Evolutionary conservation across 2,888 invertebrate genomes (phyloP), one percentile per base, ranked within the genome.

Genomic region (Beris chalybata): DNA sequence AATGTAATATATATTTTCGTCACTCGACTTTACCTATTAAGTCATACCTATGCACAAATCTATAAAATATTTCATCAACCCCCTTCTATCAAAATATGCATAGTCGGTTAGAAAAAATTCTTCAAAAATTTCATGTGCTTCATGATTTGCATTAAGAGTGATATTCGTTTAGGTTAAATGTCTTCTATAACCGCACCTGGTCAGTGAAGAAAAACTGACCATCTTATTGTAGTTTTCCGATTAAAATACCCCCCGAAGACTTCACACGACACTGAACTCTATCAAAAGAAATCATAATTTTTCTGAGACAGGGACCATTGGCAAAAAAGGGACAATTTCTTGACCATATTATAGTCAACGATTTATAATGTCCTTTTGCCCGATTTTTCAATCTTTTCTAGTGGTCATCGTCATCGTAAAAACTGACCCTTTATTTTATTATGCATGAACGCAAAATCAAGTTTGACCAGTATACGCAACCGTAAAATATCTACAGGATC

Each of bases 391-490:
- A 45, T 58, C 44, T 22, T 43, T 32, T 38, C 15, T 22, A 50
- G 29, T 61, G 61, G 61, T 61, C 50, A 48, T 43, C 15, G 22
- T 52, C 11, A 61, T 50, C 9, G 22, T 31, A 52, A 50, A 5
- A 52, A 61, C 52, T 52, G 61, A 61, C 61, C 59, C 59, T 50
- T 50, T 61, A 58, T 58, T 58, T 58, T 47, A 64, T 45, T 64
- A 64, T 64, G 54, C 64, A 53, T 38, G 32, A 13, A 22, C 52
- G 53, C 2, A 9, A 58, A 64, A 69, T 69, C 69, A 64, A 69
- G 69, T 69, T 69, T 66, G 69, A 69, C 69, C 66, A 66, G 43
- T 45, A 58, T 43, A 50, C 44, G 29, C 6, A 15, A 9, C 58
- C 30, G 22, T 22, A 22, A 22, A 22, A 22, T 22, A 22, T 22